phyloP scores from a whole-genome alignment of 2,888 invertebrate genomes.

The Acrobasis consociella region DNA sequence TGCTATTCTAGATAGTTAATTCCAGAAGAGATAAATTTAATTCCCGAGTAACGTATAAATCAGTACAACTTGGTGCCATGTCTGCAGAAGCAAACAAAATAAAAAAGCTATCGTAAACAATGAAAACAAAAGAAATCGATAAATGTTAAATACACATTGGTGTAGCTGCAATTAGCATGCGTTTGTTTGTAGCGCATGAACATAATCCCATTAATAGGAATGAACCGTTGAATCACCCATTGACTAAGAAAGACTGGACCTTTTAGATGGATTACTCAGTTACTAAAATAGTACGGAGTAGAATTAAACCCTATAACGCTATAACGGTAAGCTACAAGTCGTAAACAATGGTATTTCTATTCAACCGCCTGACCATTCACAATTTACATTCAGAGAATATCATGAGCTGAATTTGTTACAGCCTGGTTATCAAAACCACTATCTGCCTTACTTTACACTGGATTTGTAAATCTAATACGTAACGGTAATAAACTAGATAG shows the following conservation, averaged over 20 bases:
- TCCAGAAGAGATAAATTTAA: no score
- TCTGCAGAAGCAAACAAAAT: not conserved
- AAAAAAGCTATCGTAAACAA: not conserved
- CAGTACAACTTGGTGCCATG: not conserved
- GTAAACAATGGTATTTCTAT: constrained; percentile 48
- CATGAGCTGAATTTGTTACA: constrained; percentile 15
- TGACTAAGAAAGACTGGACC: constrained; percentile 27
- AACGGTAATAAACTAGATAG: constrained; percentile 2
- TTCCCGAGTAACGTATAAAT: not conserved
- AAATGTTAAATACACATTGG: not conserved
- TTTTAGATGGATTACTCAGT: constrained; percentile 38
- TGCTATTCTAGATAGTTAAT: no score
- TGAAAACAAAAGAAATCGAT: not conserved
- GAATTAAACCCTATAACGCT: constrained; percentile 42
- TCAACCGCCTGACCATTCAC: constrained; percentile 35
- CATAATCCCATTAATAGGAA: not conserved
- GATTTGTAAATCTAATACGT: constrained; percentile 6
- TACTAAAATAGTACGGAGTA: constrained; percentile 35
- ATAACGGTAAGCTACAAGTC: constrained; percentile 48
- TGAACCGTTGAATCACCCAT: constrained; percentile 29
- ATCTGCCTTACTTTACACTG: not conserved
- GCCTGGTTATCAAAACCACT: not conserved
- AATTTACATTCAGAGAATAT: constrained; percentile 29
- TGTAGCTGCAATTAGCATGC: constrained; percentile 3
- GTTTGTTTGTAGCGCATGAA: not conserved